Evolutionary conservation across 2,113 vertebrate genomes (phyloP).

Genomic region (Embiotoca jacksoni): DNA sequence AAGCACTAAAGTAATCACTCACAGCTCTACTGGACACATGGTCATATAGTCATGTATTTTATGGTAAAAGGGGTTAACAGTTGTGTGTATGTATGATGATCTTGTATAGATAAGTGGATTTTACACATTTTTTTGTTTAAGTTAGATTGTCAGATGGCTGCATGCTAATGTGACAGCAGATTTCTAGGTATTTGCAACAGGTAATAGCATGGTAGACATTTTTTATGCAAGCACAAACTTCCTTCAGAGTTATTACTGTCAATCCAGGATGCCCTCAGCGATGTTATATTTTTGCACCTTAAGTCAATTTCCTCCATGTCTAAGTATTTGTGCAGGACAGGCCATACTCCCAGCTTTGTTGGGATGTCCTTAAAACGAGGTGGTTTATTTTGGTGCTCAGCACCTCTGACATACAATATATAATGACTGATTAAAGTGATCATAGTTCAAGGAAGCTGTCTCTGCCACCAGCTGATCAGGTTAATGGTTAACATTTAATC

Average conservation of each 20-base stretch:
- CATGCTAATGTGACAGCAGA: slow-evolving; percentile 69
- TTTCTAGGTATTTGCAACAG: slow-evolving; percentile 65
- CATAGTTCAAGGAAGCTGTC: slow-evolving; percentile 45
- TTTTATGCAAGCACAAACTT: slow-evolving; percentile 56
- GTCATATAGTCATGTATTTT: slow-evolving; percentile 70
- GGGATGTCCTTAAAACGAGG: not conserved
- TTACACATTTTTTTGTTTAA: slow-evolving; percentile 33
- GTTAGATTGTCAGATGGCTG: slow-evolving; percentile 43
- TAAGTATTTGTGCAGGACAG: slow-evolving; percentile 15
- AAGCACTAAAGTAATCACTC: slow-evolving; percentile 85
- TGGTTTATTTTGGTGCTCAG: not conserved
- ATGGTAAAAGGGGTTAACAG: slow-evolving; percentile 67
- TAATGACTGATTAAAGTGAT: slow-evolving; percentile 42
- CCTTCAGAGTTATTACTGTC: slow-evolving; percentile 76
- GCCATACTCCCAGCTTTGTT: slow-evolving; percentile 13
- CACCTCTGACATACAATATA: not conserved
- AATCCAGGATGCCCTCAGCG: slow-evolving; percentile 56
- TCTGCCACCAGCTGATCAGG: slow-evolving; percentile 46
- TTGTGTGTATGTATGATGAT: slow-evolving; percentile 35
- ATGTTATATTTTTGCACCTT: slow-evolving; percentile 36
- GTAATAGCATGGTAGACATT: slow-evolving; percentile 55
- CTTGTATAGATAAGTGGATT: slow-evolving; percentile 42
- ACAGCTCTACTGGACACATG: slow-evolving; percentile 77
- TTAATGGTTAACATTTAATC: slow-evolving; percentile 61
- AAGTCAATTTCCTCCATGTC: slow-evolving; percentile 31